phyloP scores from a whole-genome alignment of 2,888 invertebrate genomes.

The Ectemnius cavifrons region DNA sequence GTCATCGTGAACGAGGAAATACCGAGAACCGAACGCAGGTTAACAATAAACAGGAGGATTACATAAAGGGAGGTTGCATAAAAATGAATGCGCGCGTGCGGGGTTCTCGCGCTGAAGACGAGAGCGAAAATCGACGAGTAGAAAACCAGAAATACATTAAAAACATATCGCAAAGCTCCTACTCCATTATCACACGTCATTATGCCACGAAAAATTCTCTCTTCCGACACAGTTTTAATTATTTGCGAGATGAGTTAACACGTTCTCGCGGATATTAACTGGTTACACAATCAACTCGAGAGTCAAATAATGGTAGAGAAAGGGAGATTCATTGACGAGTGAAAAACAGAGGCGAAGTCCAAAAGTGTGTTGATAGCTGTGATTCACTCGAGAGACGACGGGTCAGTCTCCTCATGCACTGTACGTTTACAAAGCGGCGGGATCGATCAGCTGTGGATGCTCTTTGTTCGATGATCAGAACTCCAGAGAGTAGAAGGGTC shows the following conservation, averaged over 20 bases:
- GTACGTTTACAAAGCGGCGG: neutral
- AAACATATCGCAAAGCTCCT: no score
- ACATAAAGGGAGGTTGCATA: slow-evolving; percentile 4
- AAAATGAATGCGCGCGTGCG: neutral
- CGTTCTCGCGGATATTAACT: no score
- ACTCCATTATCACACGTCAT: no score
- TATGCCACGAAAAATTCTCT: neutral
- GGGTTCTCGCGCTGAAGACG: no score
- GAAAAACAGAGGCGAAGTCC: slow-evolving; percentile 7
- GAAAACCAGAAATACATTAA: no score
- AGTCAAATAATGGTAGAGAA: slow-evolving; percentile 15
- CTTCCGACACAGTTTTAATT: neutral
- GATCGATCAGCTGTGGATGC: slow-evolving; percentile 4
- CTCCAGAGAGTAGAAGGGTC: neutral
- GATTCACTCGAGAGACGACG: slow-evolving; percentile 11
- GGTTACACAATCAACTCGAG: neutral
- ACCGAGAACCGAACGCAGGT: slow-evolving; percentile 1
- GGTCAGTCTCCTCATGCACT: slow-evolving; percentile 23
- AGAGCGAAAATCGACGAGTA: neutral
- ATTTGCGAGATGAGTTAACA: neutral
- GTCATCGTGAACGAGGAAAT: slow-evolving; percentile 8
- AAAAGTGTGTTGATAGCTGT: slow-evolving; percentile 10
- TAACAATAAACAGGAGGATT: slow-evolving; percentile 7
- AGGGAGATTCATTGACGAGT: slow-evolving; percentile 14
- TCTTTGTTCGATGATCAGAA: neutral